phyloP scores from a whole-genome alignment of 2,888 invertebrate species.

The Lepidochrysops patricia region DNA sequence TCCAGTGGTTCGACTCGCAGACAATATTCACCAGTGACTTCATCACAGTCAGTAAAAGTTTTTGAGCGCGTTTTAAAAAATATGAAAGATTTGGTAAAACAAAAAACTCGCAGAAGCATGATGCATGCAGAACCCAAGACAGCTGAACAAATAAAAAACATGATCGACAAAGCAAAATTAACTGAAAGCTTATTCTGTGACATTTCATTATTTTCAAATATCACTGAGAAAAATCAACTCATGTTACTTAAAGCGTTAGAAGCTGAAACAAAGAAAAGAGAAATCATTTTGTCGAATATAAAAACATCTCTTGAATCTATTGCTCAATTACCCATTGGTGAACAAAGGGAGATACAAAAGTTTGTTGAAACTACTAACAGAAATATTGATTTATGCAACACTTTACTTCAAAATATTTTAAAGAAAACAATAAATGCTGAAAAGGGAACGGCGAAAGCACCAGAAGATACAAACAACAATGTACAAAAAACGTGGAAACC shows the following conservation, averaged over 20 bases:
- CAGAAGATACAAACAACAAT: conserved; percentile 5
- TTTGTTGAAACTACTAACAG: conserved; percentile 38
- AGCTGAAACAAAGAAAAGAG: conserved; percentile 36
- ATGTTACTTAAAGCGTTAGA: conserved; percentile 45
- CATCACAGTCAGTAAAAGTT: conserved; percentile 46
- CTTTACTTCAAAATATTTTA: conserved; percentile 32
- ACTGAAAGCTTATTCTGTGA: conserved; percentile 41
- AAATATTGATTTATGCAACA: conserved; percentile 37
- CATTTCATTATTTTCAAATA: conserved; percentile 32
- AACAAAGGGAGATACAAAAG: conserved; percentile 33
- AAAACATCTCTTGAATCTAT: conserved; percentile 27
- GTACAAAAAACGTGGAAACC: conserved; percentile 11
- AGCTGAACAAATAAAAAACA: conserved; percentile 36
- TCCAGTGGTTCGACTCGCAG: conserved; percentile 32
- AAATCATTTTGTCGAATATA: conserved; percentile 36
- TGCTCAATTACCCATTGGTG: conserved; percentile 28
- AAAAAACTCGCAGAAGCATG: conserved; percentile 34
- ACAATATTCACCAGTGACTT: conserved; percentile 24
- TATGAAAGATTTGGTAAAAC: conserved; percentile 30
- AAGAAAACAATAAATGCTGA: conserved; percentile 15
- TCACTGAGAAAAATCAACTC: conserved; percentile 38
- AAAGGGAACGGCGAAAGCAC: conserved; percentile 11
- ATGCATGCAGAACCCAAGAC: conserved; percentile 30
- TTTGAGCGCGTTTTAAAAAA: conserved; percentile 53
- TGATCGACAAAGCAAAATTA: conserved; percentile 37